Evolutionary conservation across 2,797 vertebrate species (phyloP), one percentile per base, ranked within the genome.

Genomic region (Meriones psammophilus): DNA sequence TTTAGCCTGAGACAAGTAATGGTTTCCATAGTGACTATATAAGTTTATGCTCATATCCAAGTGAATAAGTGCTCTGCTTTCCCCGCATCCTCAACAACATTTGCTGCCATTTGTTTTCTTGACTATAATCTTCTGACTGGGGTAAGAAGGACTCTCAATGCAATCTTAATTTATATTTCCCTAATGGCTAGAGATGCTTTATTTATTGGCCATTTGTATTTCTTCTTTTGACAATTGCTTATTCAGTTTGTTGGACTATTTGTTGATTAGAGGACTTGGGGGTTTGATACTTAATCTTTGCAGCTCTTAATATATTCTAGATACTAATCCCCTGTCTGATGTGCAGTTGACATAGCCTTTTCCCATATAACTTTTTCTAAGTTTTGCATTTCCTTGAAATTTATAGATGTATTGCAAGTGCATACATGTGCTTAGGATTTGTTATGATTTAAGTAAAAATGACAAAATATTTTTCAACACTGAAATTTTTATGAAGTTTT

Each of bases 401-500:
- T 78, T 86, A 60, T 54, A 91, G 5, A 79, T 86, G 10, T 73
- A 73, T 36, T 26, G 15, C 24, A 88, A 24, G 9, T 50, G 33
- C 30, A 24, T 56, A 39, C 30, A 17, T 80, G 9, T 33, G 58
- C 89, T 93, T 1, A 60, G 36, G 60, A 42, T 73, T 88, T 94
- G 22, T 76, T 92, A 54, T 86, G 36, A 68, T 68, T 90, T 92
- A 89, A 92, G 26, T 85, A 88, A 50, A 92, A 93, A 93, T 77
- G 33, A 78, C 66, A 30, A 71, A 96, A 66, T 50, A 76, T 39
- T 88, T 94, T 54, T 95, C 71, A 62, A 73, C 7, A 62, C 56
- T 60, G 22, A 93, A 94, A 84, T 73, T 3, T 3, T 33, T 89
- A 24, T 89, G 14, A 71, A 24, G 20, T 62, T 42, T 79, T 94